Evolutionary conservation across 2,113 vertebrate genomes (phyloP).

Genomic region (Pandion haliaetus): DNA sequence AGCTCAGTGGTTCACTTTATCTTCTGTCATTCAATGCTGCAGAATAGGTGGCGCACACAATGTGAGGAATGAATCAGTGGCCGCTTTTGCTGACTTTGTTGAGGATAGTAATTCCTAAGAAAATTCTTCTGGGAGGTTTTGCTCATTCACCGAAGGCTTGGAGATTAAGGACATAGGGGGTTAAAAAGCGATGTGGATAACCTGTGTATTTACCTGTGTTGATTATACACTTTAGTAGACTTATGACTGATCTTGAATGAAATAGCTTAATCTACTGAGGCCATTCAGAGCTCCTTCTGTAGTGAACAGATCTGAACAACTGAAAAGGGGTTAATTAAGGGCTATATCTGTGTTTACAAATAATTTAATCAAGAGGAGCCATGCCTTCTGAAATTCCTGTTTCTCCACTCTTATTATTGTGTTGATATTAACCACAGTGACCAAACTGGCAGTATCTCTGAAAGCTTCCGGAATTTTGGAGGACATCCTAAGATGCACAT

Average conservation of each 20-base stretch:
- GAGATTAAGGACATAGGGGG: not conserved
- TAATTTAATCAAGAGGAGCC: not conserved
- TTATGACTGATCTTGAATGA: not conserved
- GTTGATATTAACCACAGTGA: not conserved
- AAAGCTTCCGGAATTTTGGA: not conserved
- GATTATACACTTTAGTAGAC: not conserved
- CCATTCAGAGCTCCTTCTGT: not conserved
- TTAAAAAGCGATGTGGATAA: not conserved
- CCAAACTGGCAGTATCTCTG: not conserved
- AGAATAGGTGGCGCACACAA: not conserved
- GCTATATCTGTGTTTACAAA: not conserved
- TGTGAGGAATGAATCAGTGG: not conserved
- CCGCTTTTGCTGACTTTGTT: not conserved
- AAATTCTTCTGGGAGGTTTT: not conserved
- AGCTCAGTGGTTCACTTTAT: conserved; percentile 27
- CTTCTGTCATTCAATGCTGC: not conserved
- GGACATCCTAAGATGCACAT: not conserved
- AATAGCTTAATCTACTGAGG: not conserved
- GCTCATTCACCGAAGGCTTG: not conserved
- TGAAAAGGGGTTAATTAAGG: not conserved
- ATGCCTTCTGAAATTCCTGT: not conserved
- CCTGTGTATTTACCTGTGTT: not conserved
- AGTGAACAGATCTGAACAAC: not conserved
- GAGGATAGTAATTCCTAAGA: not conserved
- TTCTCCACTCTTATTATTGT: not conserved